Base-by-base conservation (phyloP, 1,140 invertebrate species). In the Lucilia sericata region DNA sequence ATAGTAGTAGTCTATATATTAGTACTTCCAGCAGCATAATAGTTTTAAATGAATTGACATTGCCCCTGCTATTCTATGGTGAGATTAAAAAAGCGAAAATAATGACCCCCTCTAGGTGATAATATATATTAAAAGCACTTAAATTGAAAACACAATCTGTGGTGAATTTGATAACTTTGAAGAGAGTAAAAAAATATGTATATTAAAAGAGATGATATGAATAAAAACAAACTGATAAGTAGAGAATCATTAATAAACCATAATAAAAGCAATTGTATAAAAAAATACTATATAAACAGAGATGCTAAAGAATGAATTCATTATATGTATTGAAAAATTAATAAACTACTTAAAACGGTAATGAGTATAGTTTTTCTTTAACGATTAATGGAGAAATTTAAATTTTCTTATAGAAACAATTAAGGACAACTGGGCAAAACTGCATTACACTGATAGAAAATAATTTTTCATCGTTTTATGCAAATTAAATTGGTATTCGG, bases 51-150 rank as follows among this genome's bases (percentile, higher is more conserved):
- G 25, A 30, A 30, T 42, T 36, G 36, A 36, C 36, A 36, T 4
- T 36, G 36, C 36, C 36, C 36, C 36, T 36, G 42, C 51, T 55
- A 2, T 55, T 55, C 1, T 14, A 5, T 55, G 5, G 51, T 2
- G 51, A 55, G 51, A 10, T 17, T 13, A 55, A 17, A 49, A 49
- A 55, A 55, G 19, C 36, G 75, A 78, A 47, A 78, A 78, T n/a
- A n/a, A 42, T 80, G 76, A 51, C 76, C 76, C 76, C 42, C 76
- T 49, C 76, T 49, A 25, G 34, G 42, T 80, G 42, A 51, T 80
- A 80, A 80, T 80, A 49, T 49, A 80, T 80, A 49, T 49, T 80
- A 76, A 76, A 76, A 47, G 74, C 74, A 42, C 34, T n/a, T 36
- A 21, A 21, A n/a, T 70, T 70, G n/a, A 21, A 10, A 21, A 70